These are phyloP conservation scores for Acrocephalus arundinaceus DNA, from an alignment of 2,113 vertebrate species.

Conservation along the genomic window DNA sequence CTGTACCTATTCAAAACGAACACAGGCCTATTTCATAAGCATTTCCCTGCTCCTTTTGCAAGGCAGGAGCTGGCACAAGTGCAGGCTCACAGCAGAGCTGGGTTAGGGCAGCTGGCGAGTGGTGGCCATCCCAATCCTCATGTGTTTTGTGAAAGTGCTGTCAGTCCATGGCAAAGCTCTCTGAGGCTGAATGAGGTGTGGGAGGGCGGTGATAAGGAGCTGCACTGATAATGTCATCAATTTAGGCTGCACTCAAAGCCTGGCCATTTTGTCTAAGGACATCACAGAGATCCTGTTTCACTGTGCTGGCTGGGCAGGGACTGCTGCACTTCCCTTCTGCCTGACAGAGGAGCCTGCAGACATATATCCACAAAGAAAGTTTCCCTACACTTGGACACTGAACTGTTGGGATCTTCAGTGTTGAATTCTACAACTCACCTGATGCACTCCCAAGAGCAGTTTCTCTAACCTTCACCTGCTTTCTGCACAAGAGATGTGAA, in stretches of 20 bases:
- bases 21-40: neutral
- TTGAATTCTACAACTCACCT: neutral
- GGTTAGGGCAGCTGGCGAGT: neutral
- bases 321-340: neutral
- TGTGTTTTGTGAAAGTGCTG: accelerated
- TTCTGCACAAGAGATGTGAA: neutral
- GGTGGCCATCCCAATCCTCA: neutral
- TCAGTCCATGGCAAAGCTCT: neutral
- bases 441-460: neutral
- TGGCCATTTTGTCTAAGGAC: neutral
- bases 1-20: neutral
- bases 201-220: neutral
- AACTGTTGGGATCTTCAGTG: neutral
- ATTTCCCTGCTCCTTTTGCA: neutral
- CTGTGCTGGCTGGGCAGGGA: neutral
- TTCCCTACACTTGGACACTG: neutral
- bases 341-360: neutral
- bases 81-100: neutral
- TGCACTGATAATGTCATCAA: neutral
- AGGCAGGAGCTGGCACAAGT: neutral
- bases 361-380: neutral
- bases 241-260: neutral
- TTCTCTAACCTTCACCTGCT: neutral
- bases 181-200: neutral
- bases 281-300: neutral